These are phyloP conservation scores for Caenorhabditis wallacei DNA, from an alignment of 2,888 invertebrate genomes.

Conservation along the genomic window DNA sequence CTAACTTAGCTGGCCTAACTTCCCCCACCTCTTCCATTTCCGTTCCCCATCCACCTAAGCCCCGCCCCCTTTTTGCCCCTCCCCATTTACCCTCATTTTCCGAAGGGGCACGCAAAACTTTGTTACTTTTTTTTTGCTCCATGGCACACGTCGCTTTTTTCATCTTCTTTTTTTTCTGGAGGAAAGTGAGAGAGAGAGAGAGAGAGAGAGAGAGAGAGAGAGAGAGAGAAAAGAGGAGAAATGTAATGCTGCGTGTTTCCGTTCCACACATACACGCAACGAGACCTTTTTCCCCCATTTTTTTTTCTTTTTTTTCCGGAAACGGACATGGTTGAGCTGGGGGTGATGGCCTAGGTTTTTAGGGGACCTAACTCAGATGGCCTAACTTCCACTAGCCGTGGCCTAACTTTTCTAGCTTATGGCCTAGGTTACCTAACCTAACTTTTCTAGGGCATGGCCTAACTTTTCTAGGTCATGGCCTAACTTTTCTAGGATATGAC, in stretches of 20 bases:
- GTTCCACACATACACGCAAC: conserved; percentile 35
- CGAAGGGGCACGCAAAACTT: no score
- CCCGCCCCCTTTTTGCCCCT: background rate
- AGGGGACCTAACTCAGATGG: no score
- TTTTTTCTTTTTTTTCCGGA: background rate
- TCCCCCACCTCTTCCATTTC: background rate
- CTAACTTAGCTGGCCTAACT: background rate
- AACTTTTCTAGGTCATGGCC: no score
- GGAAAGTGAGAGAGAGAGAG: conserved; percentile 6
- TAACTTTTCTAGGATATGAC: no score
- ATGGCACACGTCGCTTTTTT: background rate
- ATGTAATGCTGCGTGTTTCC: conserved; percentile 58
- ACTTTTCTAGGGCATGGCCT: no score
- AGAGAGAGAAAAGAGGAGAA: no score
- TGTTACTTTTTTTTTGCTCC: conserved; percentile 5
- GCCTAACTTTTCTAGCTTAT: no score
- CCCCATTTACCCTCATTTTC: background rate
- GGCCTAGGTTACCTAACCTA: no score
- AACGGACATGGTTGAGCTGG: no score
- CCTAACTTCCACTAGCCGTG: no score
- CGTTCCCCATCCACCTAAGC: background rate
- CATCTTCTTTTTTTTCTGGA: background rate
- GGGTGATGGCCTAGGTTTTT: no score
- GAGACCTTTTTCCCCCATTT: background rate
- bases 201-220: background rate